phyloP scores from a whole-genome alignment of 2,113 vertebrate genomes.

The Corapipo altera region DNA sequence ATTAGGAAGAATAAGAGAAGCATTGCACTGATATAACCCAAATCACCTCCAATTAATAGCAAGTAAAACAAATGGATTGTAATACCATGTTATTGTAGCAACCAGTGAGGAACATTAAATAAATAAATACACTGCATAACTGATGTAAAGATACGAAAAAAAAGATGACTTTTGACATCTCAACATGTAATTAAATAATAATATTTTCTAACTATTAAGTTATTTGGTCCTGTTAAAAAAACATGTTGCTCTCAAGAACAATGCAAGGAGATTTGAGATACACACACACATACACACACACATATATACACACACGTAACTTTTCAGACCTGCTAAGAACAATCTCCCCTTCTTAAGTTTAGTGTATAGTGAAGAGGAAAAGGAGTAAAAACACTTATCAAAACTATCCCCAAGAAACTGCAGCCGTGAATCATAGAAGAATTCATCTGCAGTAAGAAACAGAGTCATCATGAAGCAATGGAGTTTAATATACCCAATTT shows the following conservation, averaged over 20 bases:
- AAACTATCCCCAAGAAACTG: not conserved
- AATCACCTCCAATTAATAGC: not conserved
- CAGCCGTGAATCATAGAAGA: not conserved
- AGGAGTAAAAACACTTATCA: not conserved
- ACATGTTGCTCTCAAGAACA: not conserved
- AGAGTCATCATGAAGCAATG: not conserved
- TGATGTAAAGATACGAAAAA: not conserved
- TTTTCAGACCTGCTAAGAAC: not conserved
- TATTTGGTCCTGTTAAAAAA: not conserved
- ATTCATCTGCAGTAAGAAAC: not conserved
- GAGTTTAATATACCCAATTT: not conserved
- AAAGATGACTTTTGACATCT: not conserved
- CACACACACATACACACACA: not conserved
- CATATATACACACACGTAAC: not conserved
- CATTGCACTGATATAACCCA: not conserved
- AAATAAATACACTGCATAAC: not conserved
- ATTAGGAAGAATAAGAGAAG: not conserved
- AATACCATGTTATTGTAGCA: not conserved
- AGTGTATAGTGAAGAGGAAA: fast-evolving
- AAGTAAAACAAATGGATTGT: not conserved
- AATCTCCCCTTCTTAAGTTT: not conserved
- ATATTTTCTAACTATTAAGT: not conserved
- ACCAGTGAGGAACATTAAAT: not conserved
- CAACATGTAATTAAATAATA: not conserved
- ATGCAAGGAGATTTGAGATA: not conserved